Evolutionary conservation across 2,797 vertebrate genomes (phyloP).

Genomic region (Sandelia bainsii): DNA sequence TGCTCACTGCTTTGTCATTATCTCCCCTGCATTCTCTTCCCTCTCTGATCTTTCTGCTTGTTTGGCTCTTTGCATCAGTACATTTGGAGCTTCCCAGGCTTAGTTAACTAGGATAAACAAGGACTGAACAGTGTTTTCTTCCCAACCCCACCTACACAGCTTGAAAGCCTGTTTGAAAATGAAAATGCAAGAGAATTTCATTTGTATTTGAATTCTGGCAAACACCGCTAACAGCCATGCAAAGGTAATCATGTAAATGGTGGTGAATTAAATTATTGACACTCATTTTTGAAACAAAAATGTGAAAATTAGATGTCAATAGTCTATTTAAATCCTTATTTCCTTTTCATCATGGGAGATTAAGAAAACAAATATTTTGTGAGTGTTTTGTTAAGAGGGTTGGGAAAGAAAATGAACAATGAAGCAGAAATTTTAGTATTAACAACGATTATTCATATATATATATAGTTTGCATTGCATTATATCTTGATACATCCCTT

Average conservation of each 20-base stretch:
- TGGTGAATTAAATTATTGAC: slow-evolving; percentile 35
- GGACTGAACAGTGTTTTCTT: slow-evolving; percentile 18
- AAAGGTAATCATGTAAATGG: slow-evolving; percentile 39
- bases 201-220: slow-evolving; percentile 26
- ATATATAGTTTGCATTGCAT: background rate
- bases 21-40: slow-evolving; percentile 3
- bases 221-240: slow-evolving; percentile 16
- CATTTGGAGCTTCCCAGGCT: slow-evolving; percentile 31
- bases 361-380: no score
- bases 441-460: background rate
- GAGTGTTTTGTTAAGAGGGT: background rate
- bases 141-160: slow-evolving; percentile 5
- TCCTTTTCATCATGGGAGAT: slow-evolving; percentile 11
- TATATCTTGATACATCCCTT: background rate
- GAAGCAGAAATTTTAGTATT: background rate
- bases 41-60: slow-evolving; percentile 30
- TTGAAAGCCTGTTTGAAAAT: slow-evolving; percentile 44
- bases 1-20: background rate
- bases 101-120: slow-evolving; percentile 38
- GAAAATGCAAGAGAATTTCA: slow-evolving; percentile 29
- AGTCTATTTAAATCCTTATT: slow-evolving; percentile 25
- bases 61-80: slow-evolving; percentile 40
- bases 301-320: slow-evolving; percentile 40
- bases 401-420: background rate
- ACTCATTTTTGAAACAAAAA: slow-evolving; percentile 20